A percentile compares a stretch with the other conserved stretches of the same genome.
phyloP scores from a whole-genome alignment of 2,113 vertebrate genomes.

The Psettodes erumei region DNA sequence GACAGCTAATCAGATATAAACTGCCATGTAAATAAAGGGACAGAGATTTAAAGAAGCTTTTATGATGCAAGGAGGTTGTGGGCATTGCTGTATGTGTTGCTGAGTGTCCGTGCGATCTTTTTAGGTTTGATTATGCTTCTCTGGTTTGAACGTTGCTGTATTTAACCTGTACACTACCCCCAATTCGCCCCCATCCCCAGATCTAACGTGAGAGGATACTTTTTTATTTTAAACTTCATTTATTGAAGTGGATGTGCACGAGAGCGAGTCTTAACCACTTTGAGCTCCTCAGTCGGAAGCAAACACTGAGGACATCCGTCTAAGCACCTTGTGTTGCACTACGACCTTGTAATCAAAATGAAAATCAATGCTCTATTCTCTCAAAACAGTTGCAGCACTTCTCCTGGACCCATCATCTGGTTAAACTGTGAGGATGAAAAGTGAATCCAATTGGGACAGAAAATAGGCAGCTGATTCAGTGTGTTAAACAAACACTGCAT shows the following conservation, averaged over 20 bases:
- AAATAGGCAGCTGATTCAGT: constrained; percentile 67
- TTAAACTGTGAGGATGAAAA: constrained; percentile 49
- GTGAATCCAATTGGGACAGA: constrained; percentile 46
- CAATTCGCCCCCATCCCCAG: constrained; percentile 9
- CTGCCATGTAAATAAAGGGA: constrained; percentile 86
- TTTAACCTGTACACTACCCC: constrained; percentile 49
- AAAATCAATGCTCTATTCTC: constrained; percentile 64
- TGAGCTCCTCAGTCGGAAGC: constrained; percentile 58
- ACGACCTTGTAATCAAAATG: constrained; percentile 68
- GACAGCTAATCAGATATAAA: constrained; percentile 81
- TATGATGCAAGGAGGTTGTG: constrained; percentile 68
- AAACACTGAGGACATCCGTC: constrained; percentile 59
- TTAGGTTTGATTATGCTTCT: constrained; percentile 62
- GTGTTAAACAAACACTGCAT: constrained; percentile 52
- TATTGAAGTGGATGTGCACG: constrained; percentile 37
- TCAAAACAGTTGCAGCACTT: constrained; percentile 53
- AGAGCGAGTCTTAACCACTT: constrained; percentile 50
- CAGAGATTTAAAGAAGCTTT: constrained; percentile 68
- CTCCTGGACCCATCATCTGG: constrained; percentile 52
- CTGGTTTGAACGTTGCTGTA: constrained; percentile 58
- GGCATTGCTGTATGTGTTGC: constrained; percentile 70
- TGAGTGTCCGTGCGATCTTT: constrained; percentile 72
- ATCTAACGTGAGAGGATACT: constrained; percentile 38
- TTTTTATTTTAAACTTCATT: constrained; percentile 19
- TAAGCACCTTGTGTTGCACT: constrained; percentile 74